These are phyloP conservation scores for Alouatta palliata DNA, from an alignment of 2,113 vertebrate genomes.

Conservation along the genomic window DNA sequence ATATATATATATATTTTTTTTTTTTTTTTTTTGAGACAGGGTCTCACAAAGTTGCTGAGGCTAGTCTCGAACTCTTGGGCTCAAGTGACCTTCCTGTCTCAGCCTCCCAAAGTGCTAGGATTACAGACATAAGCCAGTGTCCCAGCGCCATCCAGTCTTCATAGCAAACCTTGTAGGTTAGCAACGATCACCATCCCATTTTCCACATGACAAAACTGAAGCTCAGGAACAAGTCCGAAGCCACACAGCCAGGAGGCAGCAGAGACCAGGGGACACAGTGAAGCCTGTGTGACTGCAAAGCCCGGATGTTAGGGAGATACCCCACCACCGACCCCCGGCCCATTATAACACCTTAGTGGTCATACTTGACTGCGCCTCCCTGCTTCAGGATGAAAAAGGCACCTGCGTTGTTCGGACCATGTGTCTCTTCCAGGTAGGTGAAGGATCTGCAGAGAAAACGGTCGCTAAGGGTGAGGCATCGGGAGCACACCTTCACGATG, in stretches of 20 bases:
- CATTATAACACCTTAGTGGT: not conserved
- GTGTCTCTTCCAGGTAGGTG: constrained; percentile 25
- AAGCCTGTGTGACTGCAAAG: not conserved
- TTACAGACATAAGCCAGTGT: not conserved
- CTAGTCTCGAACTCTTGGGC: not conserved
- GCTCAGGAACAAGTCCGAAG: not conserved
- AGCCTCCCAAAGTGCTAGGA: not conserved
- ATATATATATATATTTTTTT: too few relatives aligned
- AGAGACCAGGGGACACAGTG: not conserved
- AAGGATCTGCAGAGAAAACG: constrained; percentile 79
- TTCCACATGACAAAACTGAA: not conserved
- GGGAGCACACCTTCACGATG: not conserved
- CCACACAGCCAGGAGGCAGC: not conserved
- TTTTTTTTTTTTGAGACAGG: not conserved
- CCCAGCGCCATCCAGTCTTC: not conserved
- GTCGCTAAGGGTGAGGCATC: not conserved
- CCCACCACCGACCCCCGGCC: accelerated
- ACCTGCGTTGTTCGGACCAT: constrained; percentile 82
- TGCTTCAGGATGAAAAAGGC: constrained; percentile 84
- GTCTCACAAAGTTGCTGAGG: not conserved
- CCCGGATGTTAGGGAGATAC: not conserved
- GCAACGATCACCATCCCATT: not conserved
- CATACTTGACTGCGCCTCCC: constrained; percentile 88
- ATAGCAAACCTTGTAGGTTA: not conserved
- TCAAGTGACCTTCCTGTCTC: not conserved